These are phyloP conservation scores for Leistus spinibarbis DNA, from an alignment of 2,888 invertebrate genomes.

Conservation along the genomic window DNA sequence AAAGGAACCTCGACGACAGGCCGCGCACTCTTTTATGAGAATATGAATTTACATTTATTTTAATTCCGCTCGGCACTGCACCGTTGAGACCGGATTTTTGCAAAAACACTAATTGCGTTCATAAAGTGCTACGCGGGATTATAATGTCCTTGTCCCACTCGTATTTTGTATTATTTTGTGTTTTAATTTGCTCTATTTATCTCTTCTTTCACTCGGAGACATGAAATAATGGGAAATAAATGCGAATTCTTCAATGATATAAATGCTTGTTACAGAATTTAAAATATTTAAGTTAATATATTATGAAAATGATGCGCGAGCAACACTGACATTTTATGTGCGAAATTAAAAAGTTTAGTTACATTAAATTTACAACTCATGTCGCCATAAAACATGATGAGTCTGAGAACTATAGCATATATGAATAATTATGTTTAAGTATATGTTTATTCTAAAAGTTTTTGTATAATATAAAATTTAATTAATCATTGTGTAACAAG, in stretches of 20 bases:
- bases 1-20: conserved; percentile 27
- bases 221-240: conserved; percentile 29
- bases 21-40: conserved; percentile 28
- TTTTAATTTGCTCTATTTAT: background rate
- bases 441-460: no score
- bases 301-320: background rate
- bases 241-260: conserved; percentile 28
- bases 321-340: background rate
- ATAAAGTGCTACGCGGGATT: conserved; percentile 29
- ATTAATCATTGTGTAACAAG: no score
- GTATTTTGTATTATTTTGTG: background rate
- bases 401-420: background rate
- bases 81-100: conserved; percentile 35
- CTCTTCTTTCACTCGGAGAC: background rate
- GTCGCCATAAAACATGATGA: background rate
- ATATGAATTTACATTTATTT: conserved; percentile 39
- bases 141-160: conserved; percentile 8
- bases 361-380: background rate
- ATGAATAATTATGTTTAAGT: no score
- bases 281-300: conserved; percentile 17
- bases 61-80: conserved; percentile 27
- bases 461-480: no score
- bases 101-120: conserved; percentile 38
- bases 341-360: background rate
- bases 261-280: conserved; percentile 7